Evolutionary conservation across 2,113 vertebrate species (phyloP), one percentile per base, ranked within the genome.

Genomic region (Callorhinus ursinus): DNA sequence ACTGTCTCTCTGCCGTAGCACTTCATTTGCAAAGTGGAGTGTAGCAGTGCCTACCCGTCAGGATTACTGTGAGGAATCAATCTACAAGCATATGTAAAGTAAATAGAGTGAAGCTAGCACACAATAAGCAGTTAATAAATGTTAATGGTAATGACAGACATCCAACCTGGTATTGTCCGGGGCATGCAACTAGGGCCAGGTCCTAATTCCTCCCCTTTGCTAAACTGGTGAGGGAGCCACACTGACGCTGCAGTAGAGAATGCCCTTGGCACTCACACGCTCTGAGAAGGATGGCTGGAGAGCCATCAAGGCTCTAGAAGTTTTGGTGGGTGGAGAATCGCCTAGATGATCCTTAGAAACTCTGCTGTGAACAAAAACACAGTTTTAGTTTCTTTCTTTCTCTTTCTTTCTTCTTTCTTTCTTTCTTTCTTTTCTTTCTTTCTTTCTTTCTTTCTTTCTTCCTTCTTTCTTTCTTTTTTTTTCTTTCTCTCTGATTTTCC

Each of bases 311-410:
- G 5, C 36, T 63, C 65, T 90, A 74, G n/a, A 46, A 31, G 90
- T 15, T 33, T 0, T 59, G 28, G 14, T 33, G 4, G 24, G 53
- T 22, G 11, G 16, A 72, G 61, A 96, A 74, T 63, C 82, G 93
- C 53, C 86, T 24, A 39, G 24, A 67, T 7, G 21, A 53, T 67
- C 57, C 42, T 93, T 84, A 59, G 33, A 88, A 93, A 90, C 14
- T 49, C 69, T 93, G 59, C 79, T 95, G n/a, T n/a, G 71, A 88
- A 77, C 33, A 90, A 76, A 96, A 97, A 49, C 31, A 91, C 2
- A 57, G 42, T 57, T 42, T 49, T 49, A 8, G 42, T 76, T 83
- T 69, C 57, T 95, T 91, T 46, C 1, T 65, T 15, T 14, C 12
- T 63, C 36, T 36, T 36, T 36, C 36, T 36, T 36, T 36, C 36